These are phyloP conservation scores for Scomberomorus guttatus DNA, from an alignment of 2,797 vertebrate species.

Conservation along the genomic window DNA sequence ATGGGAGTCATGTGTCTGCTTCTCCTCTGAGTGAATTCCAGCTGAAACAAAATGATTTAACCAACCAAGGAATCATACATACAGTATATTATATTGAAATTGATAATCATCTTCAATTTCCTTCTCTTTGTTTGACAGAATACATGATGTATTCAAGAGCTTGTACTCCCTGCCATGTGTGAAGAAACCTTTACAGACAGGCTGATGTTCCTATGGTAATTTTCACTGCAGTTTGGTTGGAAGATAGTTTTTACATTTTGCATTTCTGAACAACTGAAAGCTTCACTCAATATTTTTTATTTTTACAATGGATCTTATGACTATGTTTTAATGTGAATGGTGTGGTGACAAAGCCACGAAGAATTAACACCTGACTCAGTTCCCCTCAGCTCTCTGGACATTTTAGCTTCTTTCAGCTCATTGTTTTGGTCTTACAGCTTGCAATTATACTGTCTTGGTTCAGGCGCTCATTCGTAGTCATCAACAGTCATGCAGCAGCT, in stretches of 20 bases:
- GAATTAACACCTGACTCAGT: too few species aligned
- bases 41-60: slow-evolving; percentile 30
- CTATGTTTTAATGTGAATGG: too few species aligned
- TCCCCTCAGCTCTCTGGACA: too few species aligned
- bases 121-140: background rate
- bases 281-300: too few species aligned
- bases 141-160: background rate
- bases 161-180: background rate
- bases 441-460: too few species aligned
- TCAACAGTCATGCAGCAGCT: too few species aligned
- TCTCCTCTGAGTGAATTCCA: background rate
- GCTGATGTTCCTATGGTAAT: background rate
- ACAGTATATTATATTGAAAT: background rate
- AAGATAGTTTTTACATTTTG: background rate
- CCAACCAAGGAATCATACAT: background rate
- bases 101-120: slow-evolving; percentile 5
- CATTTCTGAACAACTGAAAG: background rate
- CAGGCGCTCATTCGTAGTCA: too few species aligned
- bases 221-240: background rate
- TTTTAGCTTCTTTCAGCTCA: too few species aligned
- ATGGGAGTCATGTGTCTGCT: slow-evolving; percentile 17
- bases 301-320: too few species aligned
- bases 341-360: too few species aligned
- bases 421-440: too few species aligned
- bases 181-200: background rate